Base-by-base conservation (phyloP, 2,888 invertebrate genomes). In the Priocnemis perturbator region DNA sequence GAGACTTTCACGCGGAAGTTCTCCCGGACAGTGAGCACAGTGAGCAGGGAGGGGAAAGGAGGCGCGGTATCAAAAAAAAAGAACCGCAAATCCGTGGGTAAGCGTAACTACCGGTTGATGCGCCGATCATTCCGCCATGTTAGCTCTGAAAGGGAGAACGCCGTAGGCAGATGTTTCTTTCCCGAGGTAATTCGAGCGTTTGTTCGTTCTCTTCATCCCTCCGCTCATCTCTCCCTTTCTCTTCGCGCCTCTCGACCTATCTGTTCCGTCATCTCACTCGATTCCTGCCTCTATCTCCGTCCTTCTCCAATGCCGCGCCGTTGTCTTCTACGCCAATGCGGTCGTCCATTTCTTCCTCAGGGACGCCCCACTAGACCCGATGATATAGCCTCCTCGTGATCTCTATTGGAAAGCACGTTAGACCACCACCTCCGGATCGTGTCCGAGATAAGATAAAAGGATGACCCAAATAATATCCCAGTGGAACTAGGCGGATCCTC, bases 81-180 rank as follows among this genome's bases (percentile, higher is more conserved):
- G 87, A 89, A 88, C 89, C 88, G 86, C 88, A 88, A 87, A 88
- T 86, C 86, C 87, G 82, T 84, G 85, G 85, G 83, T 85, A 86
- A 84, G 81, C 86, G 84, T 85, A 87, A 87, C 87, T 86, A 86
- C 85, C 84, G 84, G 84, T 84, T 84, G 85, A 85, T 85, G 87
- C 86, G 77, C 86, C 85, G 88, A 89, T 89, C 89, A 89, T 89
- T 89, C 88, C 88, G 88, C 88, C 88, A 85, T 87, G 86, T 81
- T 88, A 87, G 79, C 76, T 85, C 68, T 77, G 83, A 89, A 87
- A 88, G 85, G 85, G 83, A 85, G 82, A 81, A 72, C 82, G 76
- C 79, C 82, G 79, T 78, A 76, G 86, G 81, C 86, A 86, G 86
- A 86, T 86, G 86, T 86, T 86, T 76, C 82, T 71, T 74, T 73